Conservation (phyloP, 2,888 invertebrate genomes). For the Morinoia aosen region DNA sequence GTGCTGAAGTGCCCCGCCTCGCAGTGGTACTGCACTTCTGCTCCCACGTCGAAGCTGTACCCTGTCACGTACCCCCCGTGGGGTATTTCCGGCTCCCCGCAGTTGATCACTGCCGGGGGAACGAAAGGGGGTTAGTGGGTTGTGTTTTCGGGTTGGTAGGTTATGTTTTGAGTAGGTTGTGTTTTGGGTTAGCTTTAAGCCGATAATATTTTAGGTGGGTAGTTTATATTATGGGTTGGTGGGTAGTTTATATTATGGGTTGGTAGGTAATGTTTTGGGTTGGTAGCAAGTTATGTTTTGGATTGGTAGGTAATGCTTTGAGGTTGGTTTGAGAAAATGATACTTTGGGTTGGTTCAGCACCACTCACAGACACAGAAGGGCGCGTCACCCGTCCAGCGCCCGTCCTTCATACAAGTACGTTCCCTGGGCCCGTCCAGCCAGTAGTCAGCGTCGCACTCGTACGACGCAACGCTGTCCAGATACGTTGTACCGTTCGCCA, state of each 20-base stretch:
- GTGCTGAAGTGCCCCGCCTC: constrained; percentile 85
- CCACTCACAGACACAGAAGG: constrained; percentile 84
- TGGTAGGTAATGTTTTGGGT: no score
- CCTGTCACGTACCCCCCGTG: constrained; percentile 89
- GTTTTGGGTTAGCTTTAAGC: neutral
- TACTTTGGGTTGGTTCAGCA: no score
- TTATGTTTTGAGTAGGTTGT: neutral
- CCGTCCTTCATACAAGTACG: constrained; percentile 75
- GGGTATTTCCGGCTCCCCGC: constrained; percentile 89
- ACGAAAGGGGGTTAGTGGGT: neutral
- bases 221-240: no score
- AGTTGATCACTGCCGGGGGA: constrained; percentile 70
- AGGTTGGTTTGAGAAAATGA: no score
- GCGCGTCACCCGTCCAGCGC: constrained; percentile 88
- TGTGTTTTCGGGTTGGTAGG: neutral
- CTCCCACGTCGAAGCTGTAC: constrained; percentile 90
- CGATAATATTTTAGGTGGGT: no score
- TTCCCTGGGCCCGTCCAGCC: constrained; percentile 79
- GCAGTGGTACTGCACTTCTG: constrained; percentile 89
- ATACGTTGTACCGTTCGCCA: constrained; percentile 89
- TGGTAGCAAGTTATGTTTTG: no score
- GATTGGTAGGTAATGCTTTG: no score
- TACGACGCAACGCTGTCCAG: constrained; percentile 89
- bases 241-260: no score
- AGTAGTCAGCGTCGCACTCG: constrained; percentile 85